Evolutionary conservation across 2,797 vertebrate species (phyloP), one percentile per base, ranked within the genome.

Genomic region (Tolypeutes matacus): DNA sequence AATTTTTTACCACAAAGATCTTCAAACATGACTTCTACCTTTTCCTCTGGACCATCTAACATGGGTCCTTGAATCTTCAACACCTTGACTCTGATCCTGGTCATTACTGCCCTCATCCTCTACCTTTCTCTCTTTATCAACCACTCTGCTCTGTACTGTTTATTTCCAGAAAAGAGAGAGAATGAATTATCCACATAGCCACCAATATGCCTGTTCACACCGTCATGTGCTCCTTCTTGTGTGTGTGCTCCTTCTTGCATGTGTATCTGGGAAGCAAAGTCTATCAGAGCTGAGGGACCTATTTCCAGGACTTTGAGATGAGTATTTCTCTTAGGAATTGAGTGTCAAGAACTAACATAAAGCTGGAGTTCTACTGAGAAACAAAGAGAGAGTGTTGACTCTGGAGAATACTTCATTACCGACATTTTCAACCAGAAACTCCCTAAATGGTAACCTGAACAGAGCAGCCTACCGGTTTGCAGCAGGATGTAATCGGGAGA

Each of bases 331-430:
- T 73, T 78, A 87, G 42, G 42, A 87, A 42, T 18, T 27, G 39
- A 60, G 2, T 46, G 36, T 21, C 56, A 84, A 80, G 36, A 73
- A 78, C 69, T 60, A 29, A 2, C 46, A 73, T 11, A 77, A 70
- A 76, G 36, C 60, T 91, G 29, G 27, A 67, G 39, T 88, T 64
- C 93, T 65, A 73, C 72, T 75, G 58, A 39, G 27, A 93, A 77
- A 39, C 27, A 93, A 77, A 87, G 31, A 87, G 80, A 82, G 15
- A 60, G 17, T 14, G 1, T 62, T 53, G 51, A 75, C 65, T 81
- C 78, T 81, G 56, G 42, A 80, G 29, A 88, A 56, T 29, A 58
- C 49, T 69, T 56, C 42, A 75, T 53, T 81, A 42, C 56, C 21
- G 56, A 56, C 56, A 17, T 21, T 56, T 56, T 56, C 20, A 56